These are phyloP conservation scores for Tapera naevia DNA, from an alignment of 2,797 vertebrate species.

Conservation along the genomic window DNA sequence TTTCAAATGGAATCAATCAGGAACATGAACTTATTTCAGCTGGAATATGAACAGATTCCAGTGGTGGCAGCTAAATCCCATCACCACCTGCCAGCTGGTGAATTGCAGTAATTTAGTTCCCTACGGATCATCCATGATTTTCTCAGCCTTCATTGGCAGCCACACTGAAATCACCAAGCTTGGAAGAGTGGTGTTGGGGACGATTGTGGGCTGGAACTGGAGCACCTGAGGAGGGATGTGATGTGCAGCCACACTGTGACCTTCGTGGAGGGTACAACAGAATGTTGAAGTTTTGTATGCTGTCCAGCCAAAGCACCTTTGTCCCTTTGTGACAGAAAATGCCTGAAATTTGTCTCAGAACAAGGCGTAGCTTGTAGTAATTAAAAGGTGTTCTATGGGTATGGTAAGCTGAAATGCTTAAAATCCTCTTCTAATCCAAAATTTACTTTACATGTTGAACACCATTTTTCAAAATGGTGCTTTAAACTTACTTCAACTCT, in stretches of 20 bases:
- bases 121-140: background rate
- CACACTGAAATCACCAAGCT: background rate
- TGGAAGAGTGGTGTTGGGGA: background rate
- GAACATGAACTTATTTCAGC: background rate
- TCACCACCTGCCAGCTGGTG: background rate
- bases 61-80: background rate
- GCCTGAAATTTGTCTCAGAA: background rate
- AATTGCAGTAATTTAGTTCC: background rate
- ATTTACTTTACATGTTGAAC: background rate
- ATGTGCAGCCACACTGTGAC: background rate
- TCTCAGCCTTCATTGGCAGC: background rate
- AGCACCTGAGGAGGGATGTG: background rate
- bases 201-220: background rate
- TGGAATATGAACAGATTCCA: background rate
- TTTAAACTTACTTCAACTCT: background rate
- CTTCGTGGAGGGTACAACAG: background rate
- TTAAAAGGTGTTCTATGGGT: background rate
- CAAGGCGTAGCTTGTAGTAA: background rate
- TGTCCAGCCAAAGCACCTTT: background rate
- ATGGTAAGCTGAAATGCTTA: background rate
- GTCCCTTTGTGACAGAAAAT: background rate
- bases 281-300: background rate
- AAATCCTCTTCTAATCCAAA: background rate
- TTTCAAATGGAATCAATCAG: background rate
- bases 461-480: background rate